Percentiles rank a stretch among this genome's conserved stretches.
phyloP scores from a whole-genome alignment of 2,888 invertebrate species.

The Sarcophaga caerulescens region DNA sequence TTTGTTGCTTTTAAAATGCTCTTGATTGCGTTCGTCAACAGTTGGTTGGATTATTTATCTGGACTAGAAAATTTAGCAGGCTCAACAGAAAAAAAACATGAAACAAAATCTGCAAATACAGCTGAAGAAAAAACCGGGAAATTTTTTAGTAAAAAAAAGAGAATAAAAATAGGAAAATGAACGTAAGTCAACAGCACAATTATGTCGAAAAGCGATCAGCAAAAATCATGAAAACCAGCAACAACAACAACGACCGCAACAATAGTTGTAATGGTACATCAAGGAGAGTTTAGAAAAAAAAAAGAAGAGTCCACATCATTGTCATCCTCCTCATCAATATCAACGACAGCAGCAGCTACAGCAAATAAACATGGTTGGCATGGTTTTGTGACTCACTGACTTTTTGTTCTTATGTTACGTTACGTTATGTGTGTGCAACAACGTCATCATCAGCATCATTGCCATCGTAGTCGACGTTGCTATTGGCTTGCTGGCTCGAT shows the following conservation, averaged over 20 bases:
- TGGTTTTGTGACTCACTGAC: constrained; percentile 20
- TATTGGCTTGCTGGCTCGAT: constrained; percentile 37
- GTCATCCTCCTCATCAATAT: constrained; percentile 57
- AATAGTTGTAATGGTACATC: constrained; percentile 26
- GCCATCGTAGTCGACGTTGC: too few relatives aligned
- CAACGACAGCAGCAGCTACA: constrained; percentile 30
- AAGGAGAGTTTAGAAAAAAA: background rate
- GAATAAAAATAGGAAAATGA: constrained; percentile 2
- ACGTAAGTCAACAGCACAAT: constrained; percentile 53
- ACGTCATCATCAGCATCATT: background rate
- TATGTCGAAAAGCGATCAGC: constrained; percentile 64
- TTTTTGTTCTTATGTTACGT: constrained; percentile 6
- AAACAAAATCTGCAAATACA: background rate
- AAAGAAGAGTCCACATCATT: constrained; percentile 51
- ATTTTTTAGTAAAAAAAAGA: background rate
- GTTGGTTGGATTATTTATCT: constrained; percentile 62
- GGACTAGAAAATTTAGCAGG: constrained; percentile 58
- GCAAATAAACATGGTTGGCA: constrained; percentile 33
- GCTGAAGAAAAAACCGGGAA: constrained; percentile 2
- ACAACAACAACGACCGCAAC: background rate
- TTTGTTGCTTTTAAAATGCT: constrained; percentile 45
- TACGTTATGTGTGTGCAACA: constrained; percentile 2
- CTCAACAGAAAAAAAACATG: constrained; percentile 32
- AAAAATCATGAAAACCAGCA: background rate
- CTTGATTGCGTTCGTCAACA: constrained; percentile 68